Base-by-base conservation (phyloP, 1,140 invertebrate genomes). In the Ceratoteleas bidentatus region DNA sequence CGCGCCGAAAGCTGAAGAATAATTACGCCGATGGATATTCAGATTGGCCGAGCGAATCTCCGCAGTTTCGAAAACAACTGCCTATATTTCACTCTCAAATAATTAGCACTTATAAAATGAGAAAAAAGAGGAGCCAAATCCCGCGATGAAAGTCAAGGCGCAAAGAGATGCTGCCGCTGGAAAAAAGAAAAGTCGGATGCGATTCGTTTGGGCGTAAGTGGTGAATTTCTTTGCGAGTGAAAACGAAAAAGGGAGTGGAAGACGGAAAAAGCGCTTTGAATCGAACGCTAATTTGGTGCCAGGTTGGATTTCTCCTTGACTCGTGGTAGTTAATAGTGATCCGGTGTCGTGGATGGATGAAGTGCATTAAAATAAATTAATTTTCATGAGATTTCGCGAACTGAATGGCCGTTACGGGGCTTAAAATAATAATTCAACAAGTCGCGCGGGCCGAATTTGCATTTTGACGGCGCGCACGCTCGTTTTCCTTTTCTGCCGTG, bases 391-490 rank as follows among this genome's bases (percentile, higher is more conserved):
- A 88, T 88, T 88, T 88, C 81, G 83, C 83, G 61, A 84, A 83
- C 85, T 85, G 83, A 88, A 87, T 86, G 85, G 86, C 85, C 86
- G 87, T 88, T 88, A 88, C 83, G 87, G 86, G 85, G 82, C 83
- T 88, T 88, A 87, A 88, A 88, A 88, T 88, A 88, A 88, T 88
- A 88, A 88, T 88, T 88, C 87, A 88, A 88, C 87, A 87, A 87
- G 87, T 85, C 85, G 86, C 86, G 85, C 85, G 81, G 81, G 66
- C 73, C 61, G 60, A 81, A 88, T 88, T 88, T 88, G 84, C 87
- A 88, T 88, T 86, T 86, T 83, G 84, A 87, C 74, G 68, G 74
- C 74, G 69, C 73, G 79, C 73, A 77, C 73, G 73, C 61, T 82
- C 69, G 64, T 81, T 40, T 40, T 40, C 36, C 7, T 40, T 40